phyloP scores from a whole-genome alignment of 2,888 invertebrate genomes.

The Choreutis nemorana region DNA sequence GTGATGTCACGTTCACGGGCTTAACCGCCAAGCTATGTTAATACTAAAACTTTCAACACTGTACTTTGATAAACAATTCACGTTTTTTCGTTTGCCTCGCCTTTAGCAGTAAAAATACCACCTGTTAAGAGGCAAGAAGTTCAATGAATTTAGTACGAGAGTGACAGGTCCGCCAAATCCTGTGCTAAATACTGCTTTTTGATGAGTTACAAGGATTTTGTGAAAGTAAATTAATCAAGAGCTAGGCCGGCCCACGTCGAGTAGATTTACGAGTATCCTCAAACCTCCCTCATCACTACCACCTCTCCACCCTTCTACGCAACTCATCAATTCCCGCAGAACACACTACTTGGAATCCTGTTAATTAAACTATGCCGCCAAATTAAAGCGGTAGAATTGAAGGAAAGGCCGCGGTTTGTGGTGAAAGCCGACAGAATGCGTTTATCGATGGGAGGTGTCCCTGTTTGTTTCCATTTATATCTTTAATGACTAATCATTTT shows the following conservation, averaged over 20 bases:
- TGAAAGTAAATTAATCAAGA: constrained; percentile 52
- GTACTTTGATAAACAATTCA: too few species aligned
- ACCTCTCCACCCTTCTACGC: constrained; percentile 24
- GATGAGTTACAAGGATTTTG: constrained; percentile 38
- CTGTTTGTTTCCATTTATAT: too few species aligned
- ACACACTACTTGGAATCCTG: constrained; percentile 47
- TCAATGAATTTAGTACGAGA: too few species aligned
- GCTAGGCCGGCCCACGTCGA: constrained; percentile 33
- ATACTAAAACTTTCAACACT: neutral
- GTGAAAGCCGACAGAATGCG: constrained; percentile 19
- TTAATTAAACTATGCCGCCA: constrained; percentile 56
- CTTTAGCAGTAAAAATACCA: too few species aligned
- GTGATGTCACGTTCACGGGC: neutral
- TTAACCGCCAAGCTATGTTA: neutral
- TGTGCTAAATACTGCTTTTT: constrained; percentile 30
- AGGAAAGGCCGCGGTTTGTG: constrained; percentile 14
- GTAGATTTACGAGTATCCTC: constrained; percentile 46
- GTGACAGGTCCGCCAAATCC: too few species aligned
- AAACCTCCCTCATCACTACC: constrained; percentile 10
- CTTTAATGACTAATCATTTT: too few species aligned
- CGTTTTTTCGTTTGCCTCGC: too few species aligned
- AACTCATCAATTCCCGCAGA: constrained; percentile 56
- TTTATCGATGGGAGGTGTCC: too few species aligned
- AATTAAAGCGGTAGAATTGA: constrained; percentile 35
- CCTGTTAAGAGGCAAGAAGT: too few species aligned